phyloP scores from a whole-genome alignment of 2,888 invertebrate genomes.

The Nasonia oneida region DNA sequence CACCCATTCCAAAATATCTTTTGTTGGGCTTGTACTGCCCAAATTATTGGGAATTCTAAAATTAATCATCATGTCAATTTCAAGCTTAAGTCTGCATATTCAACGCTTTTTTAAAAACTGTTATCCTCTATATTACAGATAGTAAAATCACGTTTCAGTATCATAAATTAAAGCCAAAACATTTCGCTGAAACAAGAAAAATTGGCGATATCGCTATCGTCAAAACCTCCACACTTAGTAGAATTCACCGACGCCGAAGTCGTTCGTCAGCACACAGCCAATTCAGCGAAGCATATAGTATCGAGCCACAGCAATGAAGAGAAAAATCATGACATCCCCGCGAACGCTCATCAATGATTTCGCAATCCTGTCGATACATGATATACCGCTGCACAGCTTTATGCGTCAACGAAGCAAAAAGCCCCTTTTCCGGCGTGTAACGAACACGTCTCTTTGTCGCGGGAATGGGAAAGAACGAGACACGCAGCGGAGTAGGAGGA shows the following conservation, averaged over 20 bases:
- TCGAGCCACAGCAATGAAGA: background rate
- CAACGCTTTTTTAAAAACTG: too few species aligned
- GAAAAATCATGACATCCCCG: background rate
- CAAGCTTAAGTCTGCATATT: too few species aligned
- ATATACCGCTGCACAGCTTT: background rate
- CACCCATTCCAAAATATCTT: too few species aligned
- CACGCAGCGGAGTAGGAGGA: constrained; percentile 2
- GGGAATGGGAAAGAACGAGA: background rate
- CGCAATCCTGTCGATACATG: background rate
- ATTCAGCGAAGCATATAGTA: background rate
- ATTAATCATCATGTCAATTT: too few species aligned
- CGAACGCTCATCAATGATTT: background rate
- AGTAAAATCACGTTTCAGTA: too few species aligned
- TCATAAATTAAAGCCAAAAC: background rate
- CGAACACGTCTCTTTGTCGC: background rate
- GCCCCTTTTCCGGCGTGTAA: background rate
- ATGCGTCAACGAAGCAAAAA: too few species aligned
- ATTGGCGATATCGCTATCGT: background rate
- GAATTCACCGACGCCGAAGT: background rate
- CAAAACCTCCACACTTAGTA: background rate
- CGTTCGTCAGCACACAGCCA: background rate
- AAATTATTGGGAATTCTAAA: too few species aligned
- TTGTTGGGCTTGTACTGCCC: too few species aligned
- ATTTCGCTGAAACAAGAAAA: background rate
- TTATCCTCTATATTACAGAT: too few species aligned